Percentiles rank a stretch among this genome's conserved stretches.
Conservation (phyloP, 2,113 vertebrate genomes). For the Cathartes aura region DNA sequence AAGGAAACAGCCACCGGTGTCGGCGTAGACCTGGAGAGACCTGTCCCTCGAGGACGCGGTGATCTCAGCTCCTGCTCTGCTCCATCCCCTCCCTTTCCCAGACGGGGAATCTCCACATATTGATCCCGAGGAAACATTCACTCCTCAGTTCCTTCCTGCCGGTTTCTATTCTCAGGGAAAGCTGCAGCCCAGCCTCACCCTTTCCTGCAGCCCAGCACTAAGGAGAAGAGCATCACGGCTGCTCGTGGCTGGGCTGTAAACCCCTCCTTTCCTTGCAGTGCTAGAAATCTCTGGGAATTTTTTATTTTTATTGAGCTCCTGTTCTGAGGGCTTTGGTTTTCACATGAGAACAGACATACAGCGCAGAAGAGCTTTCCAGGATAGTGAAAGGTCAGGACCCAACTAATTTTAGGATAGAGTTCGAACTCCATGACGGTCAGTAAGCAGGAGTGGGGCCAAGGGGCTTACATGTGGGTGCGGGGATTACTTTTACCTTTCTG, state of each 20-base stretch:
- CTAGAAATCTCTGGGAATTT: neutral
- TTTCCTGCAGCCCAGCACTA: neutral
- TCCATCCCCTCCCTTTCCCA: neutral
- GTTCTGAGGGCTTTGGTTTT: neutral
- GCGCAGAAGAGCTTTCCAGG: neutral
- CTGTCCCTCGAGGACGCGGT: accelerated
- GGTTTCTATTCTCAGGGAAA: neutral
- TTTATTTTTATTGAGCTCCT: neutral
- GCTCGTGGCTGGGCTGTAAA: accelerated
- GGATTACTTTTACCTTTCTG: neutral
- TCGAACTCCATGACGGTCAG: neutral
- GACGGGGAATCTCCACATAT: neutral
- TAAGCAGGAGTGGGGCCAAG: neutral
- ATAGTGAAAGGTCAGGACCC: neutral
- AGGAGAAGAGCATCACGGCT: neutral
- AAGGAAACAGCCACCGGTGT: neutral
- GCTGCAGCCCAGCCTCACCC: neutral
- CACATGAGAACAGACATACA: neutral
- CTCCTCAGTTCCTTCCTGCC: neutral
- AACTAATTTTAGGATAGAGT: neutral
- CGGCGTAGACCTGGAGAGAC: neutral
- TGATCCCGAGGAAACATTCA: neutral
- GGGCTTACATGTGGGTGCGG: neutral
- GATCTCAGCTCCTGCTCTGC: neutral
- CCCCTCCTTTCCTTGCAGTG: neutral